Evolutionary conservation across 2,113 vertebrate genomes (phyloP).

Genomic region (Dasypus novemcinctus): DNA sequence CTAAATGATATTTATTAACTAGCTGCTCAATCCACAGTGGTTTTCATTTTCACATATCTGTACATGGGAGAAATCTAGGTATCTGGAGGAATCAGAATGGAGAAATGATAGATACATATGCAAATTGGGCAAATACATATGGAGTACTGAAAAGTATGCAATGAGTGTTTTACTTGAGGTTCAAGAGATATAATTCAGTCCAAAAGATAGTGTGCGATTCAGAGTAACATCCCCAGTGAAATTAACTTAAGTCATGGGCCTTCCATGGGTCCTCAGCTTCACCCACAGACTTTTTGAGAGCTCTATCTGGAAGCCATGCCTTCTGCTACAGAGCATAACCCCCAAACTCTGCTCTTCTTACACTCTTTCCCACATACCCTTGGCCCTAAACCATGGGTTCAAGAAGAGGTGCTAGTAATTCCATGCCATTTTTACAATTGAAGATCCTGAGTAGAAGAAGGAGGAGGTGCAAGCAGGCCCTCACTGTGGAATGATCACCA

Average conservation of each 20-base stretch:
- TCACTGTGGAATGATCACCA: neutral
- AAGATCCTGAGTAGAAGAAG: neutral
- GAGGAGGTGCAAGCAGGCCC: neutral
- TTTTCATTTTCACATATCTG: neutral
- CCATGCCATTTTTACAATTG: neutral
- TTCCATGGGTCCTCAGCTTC: neutral
- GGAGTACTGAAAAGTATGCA: neutral
- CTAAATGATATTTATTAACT: neutral
- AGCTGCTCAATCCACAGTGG: neutral
- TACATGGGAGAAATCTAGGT: neutral
- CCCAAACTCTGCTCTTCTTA: rapidly evolving
- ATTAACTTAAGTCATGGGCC: neutral
- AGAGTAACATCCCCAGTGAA: neutral
- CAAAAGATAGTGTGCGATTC: neutral
- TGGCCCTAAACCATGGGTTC: neutral
- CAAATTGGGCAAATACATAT: neutral
- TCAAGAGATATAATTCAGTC: neutral
- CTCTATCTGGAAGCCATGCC: neutral
- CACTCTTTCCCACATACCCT: rapidly evolving
- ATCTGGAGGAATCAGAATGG: neutral
- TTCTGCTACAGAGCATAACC: neutral
- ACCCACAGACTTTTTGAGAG: neutral
- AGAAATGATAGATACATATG: neutral
- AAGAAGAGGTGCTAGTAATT: neutral
- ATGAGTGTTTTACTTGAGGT: neutral